Base-by-base conservation (phyloP, 2,888 invertebrate genomes). In the Drosophila niveifrons region DNA sequence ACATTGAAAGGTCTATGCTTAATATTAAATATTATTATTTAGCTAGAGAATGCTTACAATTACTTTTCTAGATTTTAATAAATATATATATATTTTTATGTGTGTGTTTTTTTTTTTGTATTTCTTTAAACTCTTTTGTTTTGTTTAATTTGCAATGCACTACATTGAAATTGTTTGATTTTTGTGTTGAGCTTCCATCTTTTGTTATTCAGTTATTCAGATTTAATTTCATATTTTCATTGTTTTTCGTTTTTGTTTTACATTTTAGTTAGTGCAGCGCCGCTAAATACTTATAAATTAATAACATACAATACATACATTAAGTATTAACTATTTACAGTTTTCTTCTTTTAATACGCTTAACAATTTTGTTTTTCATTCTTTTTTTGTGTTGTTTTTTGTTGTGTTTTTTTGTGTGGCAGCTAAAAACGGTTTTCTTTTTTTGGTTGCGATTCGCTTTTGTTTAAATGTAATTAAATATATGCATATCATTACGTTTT, bases 301-400 rank as follows among this genome's bases (percentile, higher is more conserved):
- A 76, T 78, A 88, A 90, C 89, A 87, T 83, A 88, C 78, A 82
- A 80, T 86, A 83, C 89, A 84, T 66, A 78, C 69, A 82, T 76
- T 82, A 66, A 80, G 48, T 61, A 75, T 86, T 78, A 76, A 77
- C 80, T 90, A 90, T 79, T 4, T 78, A 79, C 90, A 87, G 46
- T 63, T 50, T 55, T 69, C 23, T 23, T 69, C 46, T 58, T 61
- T 72, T 47, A 59, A 73, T 71, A 67, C 50, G 51, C 62, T 61
- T 68, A 80, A 82, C 82, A 80, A 67, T 58, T 70, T 61, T 72
- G 31, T 65, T 66, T 34, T 23, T 0, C 0, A 1, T 23, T 63
- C 34, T 46, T 6, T 46, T 48, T 17, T 57, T 23, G n/a, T 28
- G 41, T 53, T 6, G 29, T 58, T 66, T 39, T 39, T 13, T 69